Evolutionary conservation across 2,888 invertebrate species (phyloP), one percentile per base, ranked within the genome.

Genomic region (Rhaphigaster nebulosa): DNA sequence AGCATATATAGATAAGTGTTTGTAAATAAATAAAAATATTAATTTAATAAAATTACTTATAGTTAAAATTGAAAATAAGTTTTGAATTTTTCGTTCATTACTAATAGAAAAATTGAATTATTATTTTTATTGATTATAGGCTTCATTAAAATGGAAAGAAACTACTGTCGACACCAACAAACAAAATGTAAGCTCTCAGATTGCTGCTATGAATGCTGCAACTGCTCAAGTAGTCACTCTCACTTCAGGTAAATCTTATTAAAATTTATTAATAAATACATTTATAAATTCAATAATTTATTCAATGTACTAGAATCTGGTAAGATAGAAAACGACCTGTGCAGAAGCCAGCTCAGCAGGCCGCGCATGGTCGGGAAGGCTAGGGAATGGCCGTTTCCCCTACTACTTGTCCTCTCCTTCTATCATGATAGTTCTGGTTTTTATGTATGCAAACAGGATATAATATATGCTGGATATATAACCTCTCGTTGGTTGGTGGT

Each of bases 181-280:
- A 94, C 99, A 99, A 94, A 98, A 97, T 92, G 98, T 99, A 91
- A 98, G 98, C 92, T 98, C 98, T 90, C 98, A 99, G 94, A 97
- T 99, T 93, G 99, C 99, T 12, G 99, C 99, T 91, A 99, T 99
- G 99, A 99, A 98, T 94, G 99, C 99, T 0, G 99, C 99, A 91
- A 99, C 99, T 0, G 99, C 99, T 18, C 98, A 99, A 94, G 97
- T 99, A 89, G 97, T 99, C 91, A 98, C 98, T 0, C 95, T 97
- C 91, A 98, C 98, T 0, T 97, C 97, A 5, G 96, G 96, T 94
- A 92, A 93, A 38, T 45, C 6, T 56, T 34, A 29, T 20, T 52
- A 3, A 87, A 20, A 4, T 34, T 29, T 65, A 18, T 34, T 34
- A 34, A 29, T n/a, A 60, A 60, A 60, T 15, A 60, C n/a, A 60